Conservation (phyloP, 2,113 vertebrate species). For the Dipodomys merriami region DNA sequence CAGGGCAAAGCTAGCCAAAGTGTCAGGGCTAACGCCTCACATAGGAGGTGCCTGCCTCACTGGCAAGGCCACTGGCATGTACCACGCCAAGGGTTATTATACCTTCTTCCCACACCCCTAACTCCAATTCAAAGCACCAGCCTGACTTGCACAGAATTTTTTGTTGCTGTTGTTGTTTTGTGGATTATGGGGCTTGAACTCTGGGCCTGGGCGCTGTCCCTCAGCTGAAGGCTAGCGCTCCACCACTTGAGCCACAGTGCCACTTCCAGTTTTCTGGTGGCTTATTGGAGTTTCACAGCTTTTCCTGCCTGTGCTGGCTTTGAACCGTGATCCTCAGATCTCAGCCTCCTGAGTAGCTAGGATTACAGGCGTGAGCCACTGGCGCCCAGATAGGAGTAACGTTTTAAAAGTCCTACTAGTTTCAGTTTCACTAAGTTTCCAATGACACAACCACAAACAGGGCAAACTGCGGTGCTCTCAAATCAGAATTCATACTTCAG, state of each 20-base stretch:
- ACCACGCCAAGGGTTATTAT: not conserved
- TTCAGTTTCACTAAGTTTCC: not conserved
- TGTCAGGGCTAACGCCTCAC: not conserved
- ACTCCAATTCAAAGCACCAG: not conserved
- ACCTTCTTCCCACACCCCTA: not conserved
- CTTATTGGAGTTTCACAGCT: too few relatives aligned
- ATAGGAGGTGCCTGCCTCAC: too few relatives aligned
- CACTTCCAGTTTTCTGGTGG: too few relatives aligned
- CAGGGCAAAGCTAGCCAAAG: rapidly evolving
- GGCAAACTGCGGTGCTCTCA: not conserved
- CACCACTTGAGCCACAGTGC: too few relatives aligned
- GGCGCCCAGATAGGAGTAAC: not conserved
- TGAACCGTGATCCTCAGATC: too few relatives aligned
- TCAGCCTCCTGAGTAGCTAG: too few relatives aligned
- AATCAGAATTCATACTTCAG: not conserved
- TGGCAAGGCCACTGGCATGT: rapidly evolving
- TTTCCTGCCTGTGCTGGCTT: too few relatives aligned
- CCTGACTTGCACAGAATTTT: not conserved
- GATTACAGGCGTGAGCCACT: too few relatives aligned
- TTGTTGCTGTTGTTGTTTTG: too few relatives aligned
- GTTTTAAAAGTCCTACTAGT: not conserved
- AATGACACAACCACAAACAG: not conserved
- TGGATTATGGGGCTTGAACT: too few relatives aligned
- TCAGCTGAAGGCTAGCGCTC: too few relatives aligned
- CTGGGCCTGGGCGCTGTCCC: too few relatives aligned